These are phyloP conservation scores for Chelidonichthys spinosus DNA, from an alignment of 2,797 vertebrate genomes.

Conservation along the genomic window DNA sequence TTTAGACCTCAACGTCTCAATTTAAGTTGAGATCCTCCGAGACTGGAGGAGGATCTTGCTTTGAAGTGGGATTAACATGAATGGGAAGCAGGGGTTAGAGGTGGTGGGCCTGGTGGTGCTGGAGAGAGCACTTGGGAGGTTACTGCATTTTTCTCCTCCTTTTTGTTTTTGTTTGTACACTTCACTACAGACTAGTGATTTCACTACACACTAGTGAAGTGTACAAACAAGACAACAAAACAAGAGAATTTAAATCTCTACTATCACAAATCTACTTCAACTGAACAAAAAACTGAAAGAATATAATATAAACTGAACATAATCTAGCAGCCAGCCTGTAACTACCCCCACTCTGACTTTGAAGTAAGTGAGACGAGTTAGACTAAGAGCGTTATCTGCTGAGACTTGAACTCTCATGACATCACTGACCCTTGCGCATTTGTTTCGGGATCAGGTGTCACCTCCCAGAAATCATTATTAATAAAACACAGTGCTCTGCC, in stretches of 20 bases:
- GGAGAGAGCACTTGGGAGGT: constrained; percentile 32
- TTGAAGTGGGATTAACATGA: constrained; percentile 76
- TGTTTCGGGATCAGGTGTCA: constrained; percentile 73
- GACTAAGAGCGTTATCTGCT: constrained; percentile 54
- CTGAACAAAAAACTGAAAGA: constrained; percentile 6
- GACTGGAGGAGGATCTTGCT: constrained; percentile 53
- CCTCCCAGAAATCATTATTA: constrained; percentile 67
- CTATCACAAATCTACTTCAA: not conserved
- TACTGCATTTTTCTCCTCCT: constrained; percentile 2
- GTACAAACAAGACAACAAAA: not conserved
- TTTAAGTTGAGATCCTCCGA: constrained; percentile 35
- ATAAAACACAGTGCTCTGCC: constrained; percentile 53
- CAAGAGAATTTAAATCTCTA: constrained; percentile 6
- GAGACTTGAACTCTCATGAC: constrained; percentile 66
- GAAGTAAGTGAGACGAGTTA: constrained; percentile 69
- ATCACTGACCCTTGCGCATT: constrained; percentile 58
- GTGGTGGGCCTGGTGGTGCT: constrained; percentile 6
- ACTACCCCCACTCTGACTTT: constrained; percentile 64
- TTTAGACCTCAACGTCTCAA: constrained; percentile 47
- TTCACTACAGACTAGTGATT: no score
- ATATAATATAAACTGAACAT: constrained; percentile 27
- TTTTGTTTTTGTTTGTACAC: no score
- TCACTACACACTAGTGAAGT: no score
- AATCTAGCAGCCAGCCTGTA: constrained; percentile 24
- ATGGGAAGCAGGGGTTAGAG: constrained; percentile 42